These are phyloP conservation scores for Hypercompe scribonia DNA, from an alignment of 2,888 invertebrate genomes.

Conservation along the genomic window DNA sequence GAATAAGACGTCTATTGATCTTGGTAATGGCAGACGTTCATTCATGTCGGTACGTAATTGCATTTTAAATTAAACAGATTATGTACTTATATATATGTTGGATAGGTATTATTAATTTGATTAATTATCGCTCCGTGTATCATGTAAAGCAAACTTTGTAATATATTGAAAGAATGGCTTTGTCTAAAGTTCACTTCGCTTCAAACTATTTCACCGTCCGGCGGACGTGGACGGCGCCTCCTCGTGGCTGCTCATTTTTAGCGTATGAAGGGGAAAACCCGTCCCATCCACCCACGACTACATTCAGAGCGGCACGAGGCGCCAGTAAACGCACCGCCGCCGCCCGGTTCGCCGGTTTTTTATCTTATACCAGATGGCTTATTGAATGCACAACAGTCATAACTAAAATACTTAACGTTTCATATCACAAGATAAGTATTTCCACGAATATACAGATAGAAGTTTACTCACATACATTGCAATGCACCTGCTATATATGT, in stretches of 20 bases:
- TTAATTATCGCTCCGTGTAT: not conserved
- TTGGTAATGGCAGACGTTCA: not conserved
- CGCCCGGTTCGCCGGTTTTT: no score
- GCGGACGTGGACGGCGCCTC: no score
- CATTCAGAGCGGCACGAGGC: no score
- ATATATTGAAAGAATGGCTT: no score
- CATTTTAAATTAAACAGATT: not conserved
- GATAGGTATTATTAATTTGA: not conserved
- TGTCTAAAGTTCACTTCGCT: no score
- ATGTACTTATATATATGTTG: not conserved
- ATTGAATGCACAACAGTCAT: not conserved
- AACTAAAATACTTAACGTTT: not conserved
- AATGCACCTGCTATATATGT: not conserved
- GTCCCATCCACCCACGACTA: no score
- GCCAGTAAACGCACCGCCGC: no score
- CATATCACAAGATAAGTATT: not conserved
- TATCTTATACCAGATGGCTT: not conserved
- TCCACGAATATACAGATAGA: not conserved
- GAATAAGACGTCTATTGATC: conserved; percentile 8
- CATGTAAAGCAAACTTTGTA: not conserved
- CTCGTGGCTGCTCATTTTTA: no score
- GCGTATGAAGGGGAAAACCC: no score
- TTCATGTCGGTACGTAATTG: not conserved
- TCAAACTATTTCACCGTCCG: no score
- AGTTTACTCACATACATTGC: not conserved